Evolutionary conservation across 2,797 vertebrate species (phyloP).

Genomic region (Fratercula arctica): DNA sequence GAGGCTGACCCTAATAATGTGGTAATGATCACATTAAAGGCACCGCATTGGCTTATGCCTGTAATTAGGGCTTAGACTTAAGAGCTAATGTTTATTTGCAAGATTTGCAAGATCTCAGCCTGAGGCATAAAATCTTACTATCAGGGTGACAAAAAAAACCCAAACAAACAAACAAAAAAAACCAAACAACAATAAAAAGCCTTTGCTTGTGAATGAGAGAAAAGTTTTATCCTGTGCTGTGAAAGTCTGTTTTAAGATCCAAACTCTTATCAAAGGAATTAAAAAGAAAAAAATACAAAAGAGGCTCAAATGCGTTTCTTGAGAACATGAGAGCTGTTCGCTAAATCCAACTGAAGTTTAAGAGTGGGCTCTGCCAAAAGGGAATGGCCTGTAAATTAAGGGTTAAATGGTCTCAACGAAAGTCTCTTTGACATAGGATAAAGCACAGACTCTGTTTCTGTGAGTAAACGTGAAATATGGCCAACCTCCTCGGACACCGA

Average conservation of each 20-base stretch:
- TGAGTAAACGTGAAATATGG: neutral
- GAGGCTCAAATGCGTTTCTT: neutral
- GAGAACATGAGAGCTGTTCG: neutral
- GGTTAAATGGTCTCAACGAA: neutral
- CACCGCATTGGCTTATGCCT: neutral
- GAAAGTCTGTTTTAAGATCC: neutral
- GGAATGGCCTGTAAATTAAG: neutral
- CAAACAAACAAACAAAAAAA: too few relatives aligned
- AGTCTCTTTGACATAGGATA: neutral
- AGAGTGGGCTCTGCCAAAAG: neutral
- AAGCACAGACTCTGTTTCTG: neutral
- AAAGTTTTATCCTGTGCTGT: neutral
- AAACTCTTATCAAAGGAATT: neutral
- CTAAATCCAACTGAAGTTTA: neutral
- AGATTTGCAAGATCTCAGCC: neutral
- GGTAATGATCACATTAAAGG: neutral
- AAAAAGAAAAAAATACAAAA: neutral
- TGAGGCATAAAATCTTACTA: neutral
- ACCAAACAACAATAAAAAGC: neutral
- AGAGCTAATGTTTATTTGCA: neutral
- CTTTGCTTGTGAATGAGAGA: neutral
- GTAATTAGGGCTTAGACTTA: neutral
- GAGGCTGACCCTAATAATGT: neutral
- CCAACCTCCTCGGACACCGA: neutral
- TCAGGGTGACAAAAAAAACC: fast-evolving